These are phyloP conservation scores for Bambusicola thoracicus DNA, from an alignment of 2,113 vertebrate species.

Conservation along the genomic window DNA sequence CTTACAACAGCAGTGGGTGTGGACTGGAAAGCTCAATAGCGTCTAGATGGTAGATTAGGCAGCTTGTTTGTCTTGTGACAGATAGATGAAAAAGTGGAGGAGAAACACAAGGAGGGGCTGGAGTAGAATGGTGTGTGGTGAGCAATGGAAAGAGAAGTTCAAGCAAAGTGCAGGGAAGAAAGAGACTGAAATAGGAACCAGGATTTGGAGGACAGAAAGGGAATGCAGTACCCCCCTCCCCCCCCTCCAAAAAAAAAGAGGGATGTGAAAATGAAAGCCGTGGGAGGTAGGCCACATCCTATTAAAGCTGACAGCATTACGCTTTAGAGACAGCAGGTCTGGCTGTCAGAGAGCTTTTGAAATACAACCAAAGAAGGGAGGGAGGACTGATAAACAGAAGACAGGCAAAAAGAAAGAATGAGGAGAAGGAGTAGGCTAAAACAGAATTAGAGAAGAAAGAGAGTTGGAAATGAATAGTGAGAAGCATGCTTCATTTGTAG, in stretches of 20 bases:
- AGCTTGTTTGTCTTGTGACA: not conserved
- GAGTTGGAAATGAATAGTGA: not conserved
- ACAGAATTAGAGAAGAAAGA: not conserved
- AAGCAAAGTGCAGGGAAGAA: not conserved
- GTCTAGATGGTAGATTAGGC: not conserved
- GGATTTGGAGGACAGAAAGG: not conserved
- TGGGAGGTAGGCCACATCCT: not conserved
- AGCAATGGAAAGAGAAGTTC: not conserved
- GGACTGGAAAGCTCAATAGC: not conserved
- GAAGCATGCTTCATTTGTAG: not conserved
- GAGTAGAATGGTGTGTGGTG: not conserved
- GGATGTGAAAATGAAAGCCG: not conserved
- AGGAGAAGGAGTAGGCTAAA: not conserved
- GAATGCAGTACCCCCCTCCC: not conserved
- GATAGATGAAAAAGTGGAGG: not conserved
- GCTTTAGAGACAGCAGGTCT: not conserved
- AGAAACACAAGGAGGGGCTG: not conserved
- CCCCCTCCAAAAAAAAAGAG: not conserved
- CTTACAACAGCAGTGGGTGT: not conserved
- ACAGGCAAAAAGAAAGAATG: not conserved
- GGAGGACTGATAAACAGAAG: not conserved
- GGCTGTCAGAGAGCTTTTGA: constrained; percentile 10
- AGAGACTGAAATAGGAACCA: not conserved
- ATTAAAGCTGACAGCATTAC: constrained; percentile 5
- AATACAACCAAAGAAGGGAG: constrained; percentile 13